These are phyloP conservation scores for Enteromius paludinosus DNA, from an alignment of 2,797 vertebrate genomes.

Conservation along the genomic window DNA sequence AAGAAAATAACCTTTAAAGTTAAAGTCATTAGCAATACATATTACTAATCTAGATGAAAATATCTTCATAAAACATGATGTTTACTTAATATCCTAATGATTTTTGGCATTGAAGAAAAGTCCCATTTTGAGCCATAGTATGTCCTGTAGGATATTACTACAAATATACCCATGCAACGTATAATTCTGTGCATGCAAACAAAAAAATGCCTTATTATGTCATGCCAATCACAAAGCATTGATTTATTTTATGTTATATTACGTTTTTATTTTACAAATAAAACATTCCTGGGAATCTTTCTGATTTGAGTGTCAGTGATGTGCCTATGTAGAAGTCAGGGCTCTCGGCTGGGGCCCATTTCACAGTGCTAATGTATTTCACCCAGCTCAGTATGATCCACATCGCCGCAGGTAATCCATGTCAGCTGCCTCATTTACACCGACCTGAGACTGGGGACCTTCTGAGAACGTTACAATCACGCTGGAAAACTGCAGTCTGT, in stretches of 20 bases:
- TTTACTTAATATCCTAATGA: not conserved
- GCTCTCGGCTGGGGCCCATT: conserved; percentile 59
- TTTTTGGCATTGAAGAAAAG: not conserved
- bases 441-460: conserved; percentile 52
- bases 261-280: not conserved
- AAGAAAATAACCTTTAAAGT: not conserved
- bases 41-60: not conserved
- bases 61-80: not conserved
- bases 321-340: conserved; percentile 48
- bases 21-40: not conserved
- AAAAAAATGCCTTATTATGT: not conserved
- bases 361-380: conserved; percentile 62
- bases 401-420: conserved; percentile 54
- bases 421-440: conserved; percentile 53
- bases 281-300: conserved; percentile 6
- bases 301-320: conserved; percentile 48
- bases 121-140: not conserved
- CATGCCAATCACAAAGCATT: not conserved
- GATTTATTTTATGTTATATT: not conserved
- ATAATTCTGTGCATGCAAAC: not conserved
- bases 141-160: not conserved
- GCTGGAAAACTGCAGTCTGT: conserved; percentile 11
- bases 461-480: conserved; percentile 45
- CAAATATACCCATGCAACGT: not conserved
- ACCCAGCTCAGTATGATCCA: conserved; percentile 56